These are phyloP conservation scores for Pinna nobilis DNA, from an alignment of 1,140 invertebrate species.

Conservation along the genomic window DNA sequence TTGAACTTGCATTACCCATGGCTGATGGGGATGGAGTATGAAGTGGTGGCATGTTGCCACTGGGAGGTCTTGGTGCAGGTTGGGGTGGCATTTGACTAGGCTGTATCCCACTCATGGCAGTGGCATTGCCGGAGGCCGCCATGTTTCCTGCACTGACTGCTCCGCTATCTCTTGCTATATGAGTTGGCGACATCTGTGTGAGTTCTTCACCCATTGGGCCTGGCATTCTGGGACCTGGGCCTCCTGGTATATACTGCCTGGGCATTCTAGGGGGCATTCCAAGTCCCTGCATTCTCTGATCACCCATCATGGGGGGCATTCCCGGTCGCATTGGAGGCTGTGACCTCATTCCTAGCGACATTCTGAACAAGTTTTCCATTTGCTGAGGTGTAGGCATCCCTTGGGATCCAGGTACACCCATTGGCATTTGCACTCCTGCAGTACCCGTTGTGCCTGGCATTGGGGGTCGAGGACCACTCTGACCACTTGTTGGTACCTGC, in stretches of 20 bases:
- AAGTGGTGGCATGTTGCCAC: slow-evolving; percentile 4
- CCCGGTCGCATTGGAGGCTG: slow-evolving; percentile 4
- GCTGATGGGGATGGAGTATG: slow-evolving; percentile 1
- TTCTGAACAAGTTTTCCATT: slow-evolving; percentile 10
- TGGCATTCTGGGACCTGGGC: neutral
- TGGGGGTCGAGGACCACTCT: neutral
- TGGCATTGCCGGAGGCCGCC: too few relatives aligned
- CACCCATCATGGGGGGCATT: too few relatives aligned
- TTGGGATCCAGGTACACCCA: neutral
- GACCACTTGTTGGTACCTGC: neutral
- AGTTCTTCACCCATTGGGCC: too few relatives aligned
- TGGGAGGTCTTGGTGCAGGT: too few relatives aligned
- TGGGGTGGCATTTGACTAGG: too few relatives aligned
- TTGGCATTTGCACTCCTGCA: neutral
- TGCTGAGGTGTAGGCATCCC: neutral
- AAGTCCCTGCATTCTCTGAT: too few relatives aligned
- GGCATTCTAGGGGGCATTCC: slow-evolving; percentile 6
- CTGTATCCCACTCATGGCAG: too few relatives aligned
- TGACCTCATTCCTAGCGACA: neutral
- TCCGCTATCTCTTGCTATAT: too few relatives aligned
- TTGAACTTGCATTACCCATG: neutral
- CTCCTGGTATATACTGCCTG: slow-evolving; percentile 9
- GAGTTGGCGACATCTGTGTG: too few relatives aligned
- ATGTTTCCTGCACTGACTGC: too few relatives aligned
- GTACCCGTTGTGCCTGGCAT: too few relatives aligned